Percentiles rank a stretch among this genome's conserved stretches.
Conservation (phyloP, 2,113 vertebrate genomes). For the Neogale vison region DNA sequence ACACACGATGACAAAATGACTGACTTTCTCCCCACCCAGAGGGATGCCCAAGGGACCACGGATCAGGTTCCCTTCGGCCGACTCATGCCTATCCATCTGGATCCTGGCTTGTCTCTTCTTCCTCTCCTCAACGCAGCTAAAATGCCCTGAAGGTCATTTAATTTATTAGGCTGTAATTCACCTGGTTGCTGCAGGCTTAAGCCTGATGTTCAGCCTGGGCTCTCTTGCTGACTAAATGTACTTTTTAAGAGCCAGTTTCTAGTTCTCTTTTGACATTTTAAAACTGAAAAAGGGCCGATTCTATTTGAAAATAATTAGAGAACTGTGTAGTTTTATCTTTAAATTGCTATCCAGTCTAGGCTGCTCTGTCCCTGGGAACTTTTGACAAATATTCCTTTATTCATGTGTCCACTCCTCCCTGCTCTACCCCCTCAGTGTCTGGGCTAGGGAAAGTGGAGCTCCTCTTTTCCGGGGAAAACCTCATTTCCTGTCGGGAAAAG, state of each 20-base stretch:
- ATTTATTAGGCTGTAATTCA: conserved; percentile 47
- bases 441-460: neutral
- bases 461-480: neutral
- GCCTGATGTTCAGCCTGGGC: neutral
- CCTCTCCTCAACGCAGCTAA: neutral
- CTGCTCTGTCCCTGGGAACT: neutral
- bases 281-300: conserved; percentile 3
- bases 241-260: conserved; percentile 28
- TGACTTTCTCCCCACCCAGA: neutral
- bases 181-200: neutral
- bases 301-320: conserved; percentile 50
- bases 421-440: neutral
- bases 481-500: neutral
- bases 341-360: neutral
- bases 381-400: neutral
- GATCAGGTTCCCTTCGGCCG: neutral
- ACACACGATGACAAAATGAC: too few relatives aligned
- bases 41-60: too few relatives aligned
- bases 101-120: neutral
- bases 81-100: neutral
- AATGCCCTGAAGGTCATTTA: conserved; percentile 11
- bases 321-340: neutral
- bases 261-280: conserved; percentile 10
- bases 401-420: neutral
- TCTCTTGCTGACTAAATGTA: neutral